A percentile compares a stretch with the other conserved stretches of the same genome.
phyloP scores from a whole-genome alignment of 2,797 vertebrate genomes.

The Lophius americanus region DNA sequence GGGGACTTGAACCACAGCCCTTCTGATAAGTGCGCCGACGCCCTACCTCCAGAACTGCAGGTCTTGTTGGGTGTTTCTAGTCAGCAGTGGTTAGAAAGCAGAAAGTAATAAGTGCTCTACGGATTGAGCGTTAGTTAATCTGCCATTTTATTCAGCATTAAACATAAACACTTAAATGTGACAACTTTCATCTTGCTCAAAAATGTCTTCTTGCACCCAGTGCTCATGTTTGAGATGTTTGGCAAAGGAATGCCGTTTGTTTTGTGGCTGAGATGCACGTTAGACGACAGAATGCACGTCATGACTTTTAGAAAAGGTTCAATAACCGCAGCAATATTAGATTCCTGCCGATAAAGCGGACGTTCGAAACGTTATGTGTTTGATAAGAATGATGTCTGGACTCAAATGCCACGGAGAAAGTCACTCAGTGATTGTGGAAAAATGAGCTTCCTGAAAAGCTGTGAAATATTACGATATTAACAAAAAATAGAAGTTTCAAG shows the following conservation, averaged over 20 bases:
- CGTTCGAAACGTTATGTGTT: slow-evolving; percentile 21
- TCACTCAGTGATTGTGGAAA: background rate
- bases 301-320: slow-evolving; percentile 27
- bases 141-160: slow-evolving; percentile 1
- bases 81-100: too few relatives aligned
- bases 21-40: too few relatives aligned
- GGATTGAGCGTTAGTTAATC: background rate
- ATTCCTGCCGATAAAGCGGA: slow-evolving; percentile 39
- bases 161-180: background rate
- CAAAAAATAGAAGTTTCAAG: too few relatives aligned
- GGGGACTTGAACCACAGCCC: too few relatives aligned
- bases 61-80: too few relatives aligned
- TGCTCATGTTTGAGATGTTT: slow-evolving; percentile 22
- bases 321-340: slow-evolving; percentile 28
- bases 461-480: too few relatives aligned
- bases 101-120: too few relatives aligned
- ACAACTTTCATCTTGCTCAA: background rate
- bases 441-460: background rate
- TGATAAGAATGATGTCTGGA: slow-evolving; percentile 6
- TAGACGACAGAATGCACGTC: background rate
- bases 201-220: background rate
- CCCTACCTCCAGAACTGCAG: too few relatives aligned
- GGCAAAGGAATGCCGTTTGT: slow-evolving; percentile 11
- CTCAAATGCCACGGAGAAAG: too few relatives aligned
- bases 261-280: background rate